Evolutionary conservation across 2,113 vertebrate genomes (phyloP), one percentile per base, ranked within the genome.

Genomic region (Falcunculus frontatus): DNA sequence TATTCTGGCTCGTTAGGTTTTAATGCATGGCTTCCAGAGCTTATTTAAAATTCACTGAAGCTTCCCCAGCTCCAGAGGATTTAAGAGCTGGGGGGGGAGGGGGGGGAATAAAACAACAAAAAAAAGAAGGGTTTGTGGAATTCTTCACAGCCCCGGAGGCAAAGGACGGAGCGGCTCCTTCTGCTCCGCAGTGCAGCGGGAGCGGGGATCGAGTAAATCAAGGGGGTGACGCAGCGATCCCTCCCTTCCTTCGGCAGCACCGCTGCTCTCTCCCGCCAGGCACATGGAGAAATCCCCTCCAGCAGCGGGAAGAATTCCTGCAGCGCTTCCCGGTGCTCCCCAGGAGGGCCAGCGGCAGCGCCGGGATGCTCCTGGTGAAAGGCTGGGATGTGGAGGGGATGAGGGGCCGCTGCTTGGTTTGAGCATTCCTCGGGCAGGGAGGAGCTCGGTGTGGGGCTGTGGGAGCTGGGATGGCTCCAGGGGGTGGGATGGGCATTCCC

Each of bases 321-420:
- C 1, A 2, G 15, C 8, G 6, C 18, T 39, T 33, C 37, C 62
- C 5, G 0, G 18, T 1, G 30, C 1, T 6, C 19, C 15, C 25
- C 3, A 3, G 25, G 17, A 32, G 49, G 52, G 42, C n/a, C 4
- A 17, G 39, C 1, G 1, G 2, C 50, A 9, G 52, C 27, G 19
- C 32, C 1, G 0, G 55, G 30, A 10, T 6, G 0, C 7, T 11
- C 15, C 26, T 0, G 2, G 5, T 1, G 73, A 17, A 20, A 29
- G 67, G 52, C 22, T 16, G 42, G 52, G 78, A 65, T 6, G 1
- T 0, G 21, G 77, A 39, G 74, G 74, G 68, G 47, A 53, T 9
- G 10, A n/a, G 49, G 0, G 2, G 60, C 2, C 13, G 2, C 46
- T 16, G 56, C 37, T 11, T 16, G 21, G 50, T 27, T 16, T 6